These are phyloP conservation scores for Andrena fulva DNA, from an alignment of 2,888 invertebrate species.

Conservation along the genomic window DNA sequence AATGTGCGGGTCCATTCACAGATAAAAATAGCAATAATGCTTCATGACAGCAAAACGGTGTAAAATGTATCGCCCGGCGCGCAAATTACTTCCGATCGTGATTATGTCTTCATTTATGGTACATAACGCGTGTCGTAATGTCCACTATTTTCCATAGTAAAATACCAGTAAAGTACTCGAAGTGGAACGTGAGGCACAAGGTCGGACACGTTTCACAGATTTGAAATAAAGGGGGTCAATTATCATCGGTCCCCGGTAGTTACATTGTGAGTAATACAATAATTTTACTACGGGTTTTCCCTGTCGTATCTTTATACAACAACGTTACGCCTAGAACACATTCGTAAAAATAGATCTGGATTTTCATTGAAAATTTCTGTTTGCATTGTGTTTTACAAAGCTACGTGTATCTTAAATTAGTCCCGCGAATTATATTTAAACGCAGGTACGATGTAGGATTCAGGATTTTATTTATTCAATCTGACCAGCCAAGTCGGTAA, in stretches of 20 bases:
- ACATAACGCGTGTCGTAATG: constrained; percentile 14
- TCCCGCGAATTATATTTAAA: too few relatives aligned
- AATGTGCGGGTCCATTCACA: constrained; percentile 59
- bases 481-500: too few relatives aligned
- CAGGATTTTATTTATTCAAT: too few relatives aligned
- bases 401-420: too few relatives aligned
- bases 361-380: too few relatives aligned
- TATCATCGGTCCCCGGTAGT: constrained; percentile 41
- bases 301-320: neutral
- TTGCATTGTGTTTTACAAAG: too few relatives aligned
- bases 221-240: constrained; percentile 58
- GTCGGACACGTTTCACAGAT: constrained; percentile 25
- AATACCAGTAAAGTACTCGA: constrained; percentile 35
- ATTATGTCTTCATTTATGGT: constrained; percentile 51
- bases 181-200: constrained; percentile 44
- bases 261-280: constrained; percentile 31
- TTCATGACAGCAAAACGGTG: constrained; percentile 32
- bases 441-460: too few relatives aligned
- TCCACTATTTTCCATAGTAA: constrained; percentile 29
- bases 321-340: too few relatives aligned
- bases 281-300: constrained; percentile 38
- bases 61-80: constrained; percentile 48
- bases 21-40: constrained; percentile 30
- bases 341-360: too few relatives aligned
- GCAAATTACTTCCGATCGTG: constrained; percentile 65